A percentile compares a stretch with the other conserved stretches of the same genome.
Conservation (phyloP, 2,797 vertebrate genomes). For the Alca torda region DNA sequence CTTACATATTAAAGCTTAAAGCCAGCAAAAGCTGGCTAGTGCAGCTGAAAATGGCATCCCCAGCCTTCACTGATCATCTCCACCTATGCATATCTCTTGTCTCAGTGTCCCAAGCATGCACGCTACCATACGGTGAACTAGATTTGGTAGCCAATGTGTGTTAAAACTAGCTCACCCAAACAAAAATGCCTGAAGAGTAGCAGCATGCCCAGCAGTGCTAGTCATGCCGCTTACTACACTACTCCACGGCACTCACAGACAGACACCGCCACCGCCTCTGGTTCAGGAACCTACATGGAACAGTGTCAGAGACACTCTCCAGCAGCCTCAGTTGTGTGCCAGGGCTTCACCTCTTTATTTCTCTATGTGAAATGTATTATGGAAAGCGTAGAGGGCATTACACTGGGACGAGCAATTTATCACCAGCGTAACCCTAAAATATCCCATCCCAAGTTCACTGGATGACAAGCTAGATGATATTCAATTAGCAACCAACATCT, state of each 20-base stretch:
- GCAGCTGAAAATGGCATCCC: not conserved
- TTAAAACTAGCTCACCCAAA: not conserved
- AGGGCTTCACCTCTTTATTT: not conserved
- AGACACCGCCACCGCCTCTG: not conserved
- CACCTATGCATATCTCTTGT: not conserved
- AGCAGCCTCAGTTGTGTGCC: not conserved
- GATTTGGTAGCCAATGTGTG: not conserved
- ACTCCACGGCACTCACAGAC: not conserved
- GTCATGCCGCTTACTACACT: fast-evolving
- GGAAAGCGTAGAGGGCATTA: constrained; percentile 4
- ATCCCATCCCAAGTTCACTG: constrained; percentile 1
- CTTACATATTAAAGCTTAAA: not conserved
- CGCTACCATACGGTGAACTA: not conserved
- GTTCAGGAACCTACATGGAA: not conserved
- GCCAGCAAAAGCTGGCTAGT: not conserved
- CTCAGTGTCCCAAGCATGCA: not conserved
- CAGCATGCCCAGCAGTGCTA: not conserved
- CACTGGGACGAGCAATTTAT: not conserved
- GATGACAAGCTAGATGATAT: constrained; percentile 41
- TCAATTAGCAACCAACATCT: constrained; percentile 64
- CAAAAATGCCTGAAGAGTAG: not conserved
- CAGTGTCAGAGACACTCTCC: not conserved
- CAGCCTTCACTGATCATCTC: not conserved
- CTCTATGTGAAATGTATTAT: not conserved
- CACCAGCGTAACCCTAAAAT: not conserved